Conservation (phyloP, 2,888 invertebrate species). For the Sinohyriopsis cumingii region DNA sequence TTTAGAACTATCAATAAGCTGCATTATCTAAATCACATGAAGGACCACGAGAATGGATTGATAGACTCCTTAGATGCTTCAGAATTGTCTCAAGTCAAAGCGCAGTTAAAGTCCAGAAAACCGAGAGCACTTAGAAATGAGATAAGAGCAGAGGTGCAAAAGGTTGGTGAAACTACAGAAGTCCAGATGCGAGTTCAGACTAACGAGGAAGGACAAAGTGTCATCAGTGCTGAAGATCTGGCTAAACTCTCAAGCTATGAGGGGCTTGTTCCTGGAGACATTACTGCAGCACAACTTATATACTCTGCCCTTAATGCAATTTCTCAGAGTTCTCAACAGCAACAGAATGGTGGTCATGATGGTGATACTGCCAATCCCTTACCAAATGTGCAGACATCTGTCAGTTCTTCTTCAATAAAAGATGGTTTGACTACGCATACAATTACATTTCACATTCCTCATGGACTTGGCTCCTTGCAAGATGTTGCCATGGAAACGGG, state of each 20-base stretch:
- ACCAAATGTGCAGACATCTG: slow-evolving; percentile 36
- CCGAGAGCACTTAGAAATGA: slow-evolving; percentile 10
- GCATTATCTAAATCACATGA: slow-evolving; percentile 77
- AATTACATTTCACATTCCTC: slow-evolving; percentile 56
- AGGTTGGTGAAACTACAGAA: slow-evolving; percentile 14
- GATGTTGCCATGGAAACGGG: neutral
- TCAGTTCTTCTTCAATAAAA: slow-evolving; percentile 32
- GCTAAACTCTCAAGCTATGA: slow-evolving; percentile 51
- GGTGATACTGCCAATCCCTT: slow-evolving; percentile 29
- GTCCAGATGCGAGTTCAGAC: slow-evolving; percentile 47
- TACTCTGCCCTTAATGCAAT: slow-evolving; percentile 59
- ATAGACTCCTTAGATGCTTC: slow-evolving; percentile 20
- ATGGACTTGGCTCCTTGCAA: slow-evolving; percentile 3
- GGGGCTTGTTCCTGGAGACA: slow-evolving; percentile 47
- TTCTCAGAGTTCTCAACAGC: slow-evolving; percentile 38
- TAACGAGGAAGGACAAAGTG: slow-evolving; percentile 50
- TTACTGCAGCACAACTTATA: slow-evolving; percentile 57
- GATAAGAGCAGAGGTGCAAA: neutral
- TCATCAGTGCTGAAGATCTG: slow-evolving; percentile 57
- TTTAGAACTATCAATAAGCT: slow-evolving; percentile 78
- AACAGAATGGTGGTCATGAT: slow-evolving; percentile 14
- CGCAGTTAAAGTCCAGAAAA: too few species aligned
- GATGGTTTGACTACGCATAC: slow-evolving; percentile 55
- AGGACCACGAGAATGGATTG: slow-evolving; percentile 76
- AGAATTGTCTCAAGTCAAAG: too few species aligned